Conservation (phyloP, 2,797 vertebrate genomes). For the Poliocrania exsul region DNA sequence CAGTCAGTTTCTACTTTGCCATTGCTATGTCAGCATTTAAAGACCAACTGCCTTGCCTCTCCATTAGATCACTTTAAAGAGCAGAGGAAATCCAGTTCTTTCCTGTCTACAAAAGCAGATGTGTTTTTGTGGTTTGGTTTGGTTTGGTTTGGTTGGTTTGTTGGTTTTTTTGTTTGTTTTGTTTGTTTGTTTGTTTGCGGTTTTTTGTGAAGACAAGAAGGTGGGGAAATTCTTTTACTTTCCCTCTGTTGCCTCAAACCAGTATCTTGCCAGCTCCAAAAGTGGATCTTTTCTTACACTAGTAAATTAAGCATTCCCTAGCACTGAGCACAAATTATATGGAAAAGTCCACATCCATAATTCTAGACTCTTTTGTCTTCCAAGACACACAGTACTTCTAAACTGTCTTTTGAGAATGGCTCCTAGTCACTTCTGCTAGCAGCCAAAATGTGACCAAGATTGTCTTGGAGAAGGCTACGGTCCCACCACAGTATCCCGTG, state of each 20-base stretch:
- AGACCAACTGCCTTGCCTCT: not conserved
- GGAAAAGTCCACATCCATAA: not conserved
- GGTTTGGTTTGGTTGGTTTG: too few relatives aligned
- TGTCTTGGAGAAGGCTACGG: not conserved
- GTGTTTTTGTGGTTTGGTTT: too few relatives aligned
- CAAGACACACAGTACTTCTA: not conserved
- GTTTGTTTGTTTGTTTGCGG: too few relatives aligned
- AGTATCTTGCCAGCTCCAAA: not conserved
- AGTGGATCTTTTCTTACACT: not conserved
- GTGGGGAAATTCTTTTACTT: not conserved
- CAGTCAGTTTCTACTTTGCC: not conserved
- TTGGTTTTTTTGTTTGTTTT: not conserved
- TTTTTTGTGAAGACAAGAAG: not conserved
- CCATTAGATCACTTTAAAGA: not conserved
- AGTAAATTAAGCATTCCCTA: not conserved
- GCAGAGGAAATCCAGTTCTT: not conserved
- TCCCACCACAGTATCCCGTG: not conserved
- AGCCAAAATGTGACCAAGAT: not conserved
- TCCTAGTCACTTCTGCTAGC: not conserved
- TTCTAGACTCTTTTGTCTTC: not conserved
- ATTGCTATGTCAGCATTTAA: not conserved
- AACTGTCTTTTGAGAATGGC: not conserved
- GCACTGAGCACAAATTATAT: not conserved
- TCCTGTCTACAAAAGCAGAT: not conserved
- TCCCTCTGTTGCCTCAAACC: not conserved